Conservation (phyloP, 2,797 vertebrate species). For the Acanthiza pusilla region DNA sequence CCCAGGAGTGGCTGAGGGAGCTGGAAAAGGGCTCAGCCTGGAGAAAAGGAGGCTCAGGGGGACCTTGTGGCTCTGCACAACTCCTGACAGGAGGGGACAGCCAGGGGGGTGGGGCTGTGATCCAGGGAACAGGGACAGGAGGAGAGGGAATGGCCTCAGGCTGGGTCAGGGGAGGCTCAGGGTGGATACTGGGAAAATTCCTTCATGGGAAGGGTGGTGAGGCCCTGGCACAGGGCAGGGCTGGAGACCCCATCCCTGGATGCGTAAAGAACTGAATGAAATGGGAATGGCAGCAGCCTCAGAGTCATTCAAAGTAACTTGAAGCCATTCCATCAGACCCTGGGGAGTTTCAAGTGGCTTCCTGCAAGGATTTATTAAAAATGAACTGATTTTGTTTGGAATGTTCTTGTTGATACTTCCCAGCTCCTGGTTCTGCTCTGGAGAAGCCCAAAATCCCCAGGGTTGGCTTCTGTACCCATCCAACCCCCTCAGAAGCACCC, state of each 20-base stretch:
- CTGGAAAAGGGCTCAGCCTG: neutral
- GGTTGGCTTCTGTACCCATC: neutral
- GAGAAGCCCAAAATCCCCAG: neutral
- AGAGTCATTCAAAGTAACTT: neutral
- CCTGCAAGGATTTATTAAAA: neutral
- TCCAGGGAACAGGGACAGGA: neutral
- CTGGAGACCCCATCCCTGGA: neutral
- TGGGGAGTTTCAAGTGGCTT: neutral
- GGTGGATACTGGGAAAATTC: fast-evolving
- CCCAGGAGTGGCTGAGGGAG: neutral
- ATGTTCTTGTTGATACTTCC: neutral
- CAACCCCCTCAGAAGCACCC: neutral
- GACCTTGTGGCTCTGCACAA: neutral
- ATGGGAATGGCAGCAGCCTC: neutral
- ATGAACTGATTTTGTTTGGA: neutral
- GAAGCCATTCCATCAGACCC: neutral
- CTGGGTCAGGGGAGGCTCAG: fast-evolving
- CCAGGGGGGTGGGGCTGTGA: neutral
- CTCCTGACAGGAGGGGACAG: neutral
- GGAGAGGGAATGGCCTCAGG: neutral
- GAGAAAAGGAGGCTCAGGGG: neutral
- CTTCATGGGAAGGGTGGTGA: fast-evolving
- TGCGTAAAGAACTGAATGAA: neutral
- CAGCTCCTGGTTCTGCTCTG: neutral
- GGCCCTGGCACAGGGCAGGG: fast-evolving